Evolutionary conservation across 2,797 vertebrate species (phyloP).

Genomic region (Melopsittacus undulatus): DNA sequence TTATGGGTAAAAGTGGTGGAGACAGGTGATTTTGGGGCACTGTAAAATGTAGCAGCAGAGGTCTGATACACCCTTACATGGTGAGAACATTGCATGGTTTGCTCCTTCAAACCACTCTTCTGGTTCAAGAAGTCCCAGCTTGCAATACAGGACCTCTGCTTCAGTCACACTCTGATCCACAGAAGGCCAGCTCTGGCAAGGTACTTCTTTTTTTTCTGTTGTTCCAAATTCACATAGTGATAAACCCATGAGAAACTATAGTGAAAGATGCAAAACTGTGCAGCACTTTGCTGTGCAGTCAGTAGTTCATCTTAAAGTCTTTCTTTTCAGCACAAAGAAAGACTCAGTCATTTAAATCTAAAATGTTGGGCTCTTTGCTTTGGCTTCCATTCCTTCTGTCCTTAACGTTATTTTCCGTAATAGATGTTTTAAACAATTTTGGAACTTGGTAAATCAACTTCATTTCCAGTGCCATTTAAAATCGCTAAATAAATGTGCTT

Average conservation of each 20-base stretch:
- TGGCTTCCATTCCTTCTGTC: not conserved
- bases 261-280: not conserved
- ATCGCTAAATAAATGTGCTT: not conserved
- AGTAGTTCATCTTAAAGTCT: not conserved
- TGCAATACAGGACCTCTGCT: not conserved
- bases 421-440: not conserved
- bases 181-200: not conserved
- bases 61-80: not conserved
- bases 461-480: not conserved
- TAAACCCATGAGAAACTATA: not conserved
- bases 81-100: not conserved
- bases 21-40: not conserved
- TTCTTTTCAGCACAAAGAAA: not conserved
- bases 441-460: not conserved
- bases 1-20: not conserved
- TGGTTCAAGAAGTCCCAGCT: not conserved
- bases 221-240: not conserved
- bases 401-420: not conserved
- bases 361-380: not conserved
- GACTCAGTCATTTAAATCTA: not conserved
- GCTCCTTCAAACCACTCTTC: not conserved
- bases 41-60: not conserved
- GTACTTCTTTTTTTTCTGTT: not conserved
- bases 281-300: not conserved
- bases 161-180: not conserved